Conservation (phyloP, 1,140 invertebrate genomes). For the Cheumatopsyche charites region DNA sequence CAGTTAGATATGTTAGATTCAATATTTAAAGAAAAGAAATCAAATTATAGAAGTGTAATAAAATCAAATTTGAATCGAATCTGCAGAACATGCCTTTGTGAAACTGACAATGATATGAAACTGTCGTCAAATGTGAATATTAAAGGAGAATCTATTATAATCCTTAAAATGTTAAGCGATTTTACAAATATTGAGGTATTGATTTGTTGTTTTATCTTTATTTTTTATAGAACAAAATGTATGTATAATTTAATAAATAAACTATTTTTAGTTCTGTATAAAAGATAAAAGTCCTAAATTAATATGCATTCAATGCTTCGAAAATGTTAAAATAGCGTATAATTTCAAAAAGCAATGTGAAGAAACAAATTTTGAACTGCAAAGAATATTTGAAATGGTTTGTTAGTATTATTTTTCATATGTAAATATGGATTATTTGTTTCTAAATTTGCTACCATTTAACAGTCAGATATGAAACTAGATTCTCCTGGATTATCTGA, state of each 20-base stretch:
- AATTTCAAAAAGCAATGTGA: conserved; percentile 59
- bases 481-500: neutral
- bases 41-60: neutral
- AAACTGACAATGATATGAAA: conserved; percentile 1
- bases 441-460: neutral
- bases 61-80: conserved; percentile 14
- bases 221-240: neutral
- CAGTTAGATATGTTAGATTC: too few species aligned
- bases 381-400: conserved; percentile 46
- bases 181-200: conserved; percentile 31
- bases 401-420: neutral
- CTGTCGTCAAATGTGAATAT: conserved; percentile 27
- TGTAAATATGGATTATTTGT: neutral
- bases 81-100: conserved; percentile 35
- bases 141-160: conserved; percentile 23
- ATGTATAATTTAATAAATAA: neutral
- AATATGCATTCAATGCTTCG: conserved; percentile 56
- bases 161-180: conserved; percentile 31
- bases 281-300: conserved; percentile 56
- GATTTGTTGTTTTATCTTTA: neutral
- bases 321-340: conserved; percentile 55
- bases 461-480: neutral
- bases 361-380: conserved; percentile 53
- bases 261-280: conserved; percentile 53
- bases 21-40: neutral